Base-by-base conservation (phyloP, 1,140 invertebrate species). In the Brachionus paranguensis region DNA sequence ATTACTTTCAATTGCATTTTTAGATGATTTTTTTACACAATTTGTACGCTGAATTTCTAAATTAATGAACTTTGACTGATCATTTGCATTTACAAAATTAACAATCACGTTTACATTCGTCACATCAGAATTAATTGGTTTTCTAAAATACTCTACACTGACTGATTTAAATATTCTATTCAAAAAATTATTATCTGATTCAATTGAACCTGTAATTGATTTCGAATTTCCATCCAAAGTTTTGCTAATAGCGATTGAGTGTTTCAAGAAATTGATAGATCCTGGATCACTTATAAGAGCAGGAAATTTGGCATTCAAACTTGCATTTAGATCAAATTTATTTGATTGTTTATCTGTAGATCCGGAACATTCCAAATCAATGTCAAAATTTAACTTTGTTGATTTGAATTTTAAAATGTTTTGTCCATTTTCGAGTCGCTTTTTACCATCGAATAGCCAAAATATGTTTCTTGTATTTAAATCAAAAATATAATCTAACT, bases 61-160 rank as follows among this genome's bases (percentile, higher is more conserved):
- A 50, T 47, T 53, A 5, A 76, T 10, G 27, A 29, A 50, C 50
- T 76, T 76, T 12, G 41, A 14, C 50, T 50, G 17, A 50, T 76
- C 45, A 76, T 76, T 50, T 10, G 20, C 20, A 50, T 47, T 76
- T 12, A 76, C 10, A 4, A 76, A 4, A 14, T 76, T 76, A 24
- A n/a, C 17, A 14, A 27, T 76, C 5, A 53, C 10, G 4, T 12
- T 76, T 20, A 76, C 4, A 29, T 12, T 50, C 11, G 72, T 76
- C 12, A 47, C 12, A 14, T 76, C 47, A 14, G 7, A 12, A 24
- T 50, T 76, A 10, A 76, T 5, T 50, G 43, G 43, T 50, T 76
- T 20, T 53, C 72, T 76, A 29, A 24, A 76, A 76, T 76, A 76
- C 11, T 76, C 72, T 50, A 76, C 20, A 50, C 45, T 76, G 3